Percentiles rank a stretch among this genome's conserved stretches.
Evolutionary conservation across 2,888 invertebrate genomes (phyloP).

Genomic region (Diachrysia chrysitis): DNA sequence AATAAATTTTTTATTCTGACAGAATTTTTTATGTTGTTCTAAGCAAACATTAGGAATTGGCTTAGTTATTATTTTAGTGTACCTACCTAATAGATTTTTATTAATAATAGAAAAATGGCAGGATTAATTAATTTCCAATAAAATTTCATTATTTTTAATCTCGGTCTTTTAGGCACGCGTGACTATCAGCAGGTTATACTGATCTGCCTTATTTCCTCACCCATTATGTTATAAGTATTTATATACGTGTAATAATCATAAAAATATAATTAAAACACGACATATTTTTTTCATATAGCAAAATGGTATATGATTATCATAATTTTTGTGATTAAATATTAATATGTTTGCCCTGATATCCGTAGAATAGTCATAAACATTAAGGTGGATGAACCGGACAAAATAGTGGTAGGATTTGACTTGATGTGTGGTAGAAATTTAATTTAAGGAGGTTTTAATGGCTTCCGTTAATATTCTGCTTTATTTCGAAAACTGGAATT

Average conservation of each 20-base stretch:
- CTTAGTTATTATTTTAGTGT: too few relatives aligned
- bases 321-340: conserved; percentile 50
- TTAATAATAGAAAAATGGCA: neutral
- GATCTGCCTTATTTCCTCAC: conserved; percentile 33
- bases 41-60: too few relatives aligned
- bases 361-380: conserved; percentile 29
- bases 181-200: conserved; percentile 9
- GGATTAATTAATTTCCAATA: neutral
- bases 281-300: conserved; percentile 43
- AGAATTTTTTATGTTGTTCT: too few relatives aligned
- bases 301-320: conserved; percentile 47
- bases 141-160: neutral
- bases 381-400: neutral
- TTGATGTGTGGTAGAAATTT: neutral
- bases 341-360: conserved; percentile 37
- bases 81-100: too few relatives aligned
- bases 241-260: conserved; percentile 47
- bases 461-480: neutral
- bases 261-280: conserved; percentile 52
- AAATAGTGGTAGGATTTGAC: neutral
- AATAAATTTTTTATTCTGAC: too few relatives aligned
- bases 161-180: neutral
- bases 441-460: neutral
- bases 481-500: neutral
- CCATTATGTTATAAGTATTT: conserved; percentile 18